Evolutionary conservation across 35 echinoderm and acorn worm genomes (phyloP), one percentile per base, ranked within the genome.

Genomic region (Anneissia japonica): DNA sequence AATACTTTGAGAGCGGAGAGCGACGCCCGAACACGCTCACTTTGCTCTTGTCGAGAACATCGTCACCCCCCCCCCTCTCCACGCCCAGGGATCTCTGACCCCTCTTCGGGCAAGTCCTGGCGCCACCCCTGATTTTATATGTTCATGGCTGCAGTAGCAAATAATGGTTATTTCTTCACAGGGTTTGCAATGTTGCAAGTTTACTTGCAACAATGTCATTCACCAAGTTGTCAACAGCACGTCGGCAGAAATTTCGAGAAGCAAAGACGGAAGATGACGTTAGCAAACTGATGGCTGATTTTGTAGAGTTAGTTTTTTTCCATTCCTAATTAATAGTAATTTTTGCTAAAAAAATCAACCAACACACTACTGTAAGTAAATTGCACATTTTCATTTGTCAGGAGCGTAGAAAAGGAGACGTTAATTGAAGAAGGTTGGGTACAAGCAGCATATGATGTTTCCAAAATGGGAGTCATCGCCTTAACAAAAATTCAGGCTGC

Each of bases 381-480:
- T 23, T 75, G 4, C 32, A 30, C 4, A 30, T 5, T 30, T 75
- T 34, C 79, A 51, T 84, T 21, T 74, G n/a, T 5, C 82, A 93
- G 92, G 39, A 84, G 77, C 73, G 88, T 80, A 32, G 76, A 90
- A 33, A 74, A 39, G 16, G 92, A 84, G 14, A 83, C 74, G 31
- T 37, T 86, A 1, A 36, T 36, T 19, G 84, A 85, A 46, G 38
- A 74, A 51, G 92, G 92, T 40, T 93, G 92, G 92, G n/a, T 19
- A 30, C 13, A 74, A 16, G 73, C 46, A 4, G 45, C 39, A 29
- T 89, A 93, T 77, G 88, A 83, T 13, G 36, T 64, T 0, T 82
- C 88, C 33, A 93, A 93, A 37, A 37, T 88, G 13, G 92, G 88
- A 28, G 21, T 93, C 28, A 93, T 90, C 34, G 37, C 83, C 3